Conservation (phyloP, 2,113 vertebrate species). For the Peucedramus taeniatus region DNA sequence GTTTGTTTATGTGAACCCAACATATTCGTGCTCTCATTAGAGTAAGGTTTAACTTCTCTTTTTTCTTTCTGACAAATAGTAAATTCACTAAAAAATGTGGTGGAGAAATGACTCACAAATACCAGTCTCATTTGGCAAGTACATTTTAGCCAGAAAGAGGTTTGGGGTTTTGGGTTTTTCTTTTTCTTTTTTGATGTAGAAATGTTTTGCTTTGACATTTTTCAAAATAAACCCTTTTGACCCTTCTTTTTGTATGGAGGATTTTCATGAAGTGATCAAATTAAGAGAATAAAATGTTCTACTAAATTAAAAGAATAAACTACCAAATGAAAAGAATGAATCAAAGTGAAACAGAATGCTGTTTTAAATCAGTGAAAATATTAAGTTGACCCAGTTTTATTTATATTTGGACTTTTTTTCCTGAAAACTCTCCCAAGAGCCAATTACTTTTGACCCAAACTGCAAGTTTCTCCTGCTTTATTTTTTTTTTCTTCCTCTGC, state of each 20-base stretch:
- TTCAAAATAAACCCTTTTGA: conserved; percentile 40
- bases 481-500: neutral
- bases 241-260: neutral
- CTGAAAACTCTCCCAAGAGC: neutral
- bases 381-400: neutral
- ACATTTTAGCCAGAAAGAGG: neutral
- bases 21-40: neutral
- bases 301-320: neutral
- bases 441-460: conserved; percentile 1
- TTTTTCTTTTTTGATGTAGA: neutral
- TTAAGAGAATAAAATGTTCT: conserved; percentile 13
- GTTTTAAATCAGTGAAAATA: neutral
- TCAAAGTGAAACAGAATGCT: neutral
- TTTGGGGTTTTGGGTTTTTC: neutral
- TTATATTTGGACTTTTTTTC: neutral
- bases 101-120: conserved; percentile 36
- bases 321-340: neutral
- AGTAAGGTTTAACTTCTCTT: neutral
- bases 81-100: conserved; percentile 37
- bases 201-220: conserved; percentile 42
- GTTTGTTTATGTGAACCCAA: neutral
- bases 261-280: neutral
- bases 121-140: conserved; percentile 25
- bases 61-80: conserved; percentile 16
- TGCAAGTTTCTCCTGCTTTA: neutral